Base-by-base conservation (phyloP, 2,113 vertebrate genomes). In the Paracanthobrama guichenoti region DNA sequence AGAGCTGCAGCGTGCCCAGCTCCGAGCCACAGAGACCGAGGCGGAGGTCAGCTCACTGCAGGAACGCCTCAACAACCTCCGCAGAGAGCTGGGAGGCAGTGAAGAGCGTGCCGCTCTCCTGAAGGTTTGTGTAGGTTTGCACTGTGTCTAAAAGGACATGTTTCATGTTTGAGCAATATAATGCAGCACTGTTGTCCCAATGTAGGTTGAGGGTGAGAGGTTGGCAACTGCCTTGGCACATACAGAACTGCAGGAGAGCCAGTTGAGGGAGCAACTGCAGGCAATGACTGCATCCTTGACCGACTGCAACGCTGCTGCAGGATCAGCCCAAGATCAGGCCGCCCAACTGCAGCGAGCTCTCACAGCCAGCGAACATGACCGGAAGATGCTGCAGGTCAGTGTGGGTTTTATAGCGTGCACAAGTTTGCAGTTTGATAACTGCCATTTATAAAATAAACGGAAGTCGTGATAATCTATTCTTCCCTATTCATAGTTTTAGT, bases 301-400 rank as follows among this genome's bases (percentile, higher is more conserved):
- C 2, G 90, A 94, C 66, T 93, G 86, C 79, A 90, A 88, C 22
- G 64, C 28, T 84, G 90, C 86, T 39, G 90, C 84, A 0, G 92
- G 87, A 53, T 82, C 86, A 28, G 89, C 95, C 42, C 92, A 94
- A 86, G 94, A 95, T 76, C 93, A 94, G 79, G 75, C 90, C 13
- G 81, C 66, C 3, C 93, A 94, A 86, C 91, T 96, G 60, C 94
- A 95, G 86, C 91, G 91, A 57, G 92, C 91, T 6, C 88, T 96
- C 86, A 90, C 88, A 2, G 89, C 90, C 81, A 93, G 93, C 1
- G 93, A 96, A 88, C 91, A 93, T 24, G 94, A 96, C 81, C 91
- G 93, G 46, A 89, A 92, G 73, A 88, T 92, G 79, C 87, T 95
- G 76, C 95, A 96, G 95, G 96, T 95, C 90, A 82, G 75, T 46